phyloP scores from a whole-genome alignment of 2,888 invertebrate species.

The Omphaloscelis lunosa region DNA sequence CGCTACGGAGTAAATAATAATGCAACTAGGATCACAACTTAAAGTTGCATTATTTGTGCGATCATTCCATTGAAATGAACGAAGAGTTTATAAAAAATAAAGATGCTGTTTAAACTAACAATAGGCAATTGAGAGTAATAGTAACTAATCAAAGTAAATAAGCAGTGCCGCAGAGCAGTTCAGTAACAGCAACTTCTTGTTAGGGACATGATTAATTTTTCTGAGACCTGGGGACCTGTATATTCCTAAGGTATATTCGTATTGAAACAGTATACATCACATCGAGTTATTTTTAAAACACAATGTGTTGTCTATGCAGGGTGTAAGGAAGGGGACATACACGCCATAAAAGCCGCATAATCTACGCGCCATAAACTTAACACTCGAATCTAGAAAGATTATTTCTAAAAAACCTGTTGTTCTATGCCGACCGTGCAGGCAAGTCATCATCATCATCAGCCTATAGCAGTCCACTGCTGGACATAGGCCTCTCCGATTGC shows the following conservation, averaged over 20 bases:
- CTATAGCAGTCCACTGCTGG: no score
- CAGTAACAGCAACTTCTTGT: background rate
- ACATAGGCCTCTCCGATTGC: no score
- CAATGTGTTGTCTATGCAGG: background rate
- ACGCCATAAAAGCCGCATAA: background rate
- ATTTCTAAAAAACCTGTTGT: background rate
- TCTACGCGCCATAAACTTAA: background rate
- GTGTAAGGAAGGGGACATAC: background rate
- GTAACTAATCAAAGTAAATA: background rate
- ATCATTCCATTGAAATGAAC: conserved; percentile 18
- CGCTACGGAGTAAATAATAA: background rate
- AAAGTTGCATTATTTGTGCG: conserved; percentile 8
- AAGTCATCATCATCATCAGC: no score
- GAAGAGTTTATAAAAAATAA: conserved; percentile 21
- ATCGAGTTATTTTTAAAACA: background rate
- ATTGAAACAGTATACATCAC: background rate
- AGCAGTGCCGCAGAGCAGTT: no score
- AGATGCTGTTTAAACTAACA: conserved; percentile 17
- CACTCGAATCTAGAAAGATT: background rate
- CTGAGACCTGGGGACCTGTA: background rate
- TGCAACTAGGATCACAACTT: background rate
- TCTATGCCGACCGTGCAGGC: background rate
- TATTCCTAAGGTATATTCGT: background rate
- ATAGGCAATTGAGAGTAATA: conserved; percentile 37
- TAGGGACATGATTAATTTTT: background rate